These are phyloP conservation scores for Hirtodrosophila alboralis DNA, from an alignment of 2,888 invertebrate species.

Conservation along the genomic window DNA sequence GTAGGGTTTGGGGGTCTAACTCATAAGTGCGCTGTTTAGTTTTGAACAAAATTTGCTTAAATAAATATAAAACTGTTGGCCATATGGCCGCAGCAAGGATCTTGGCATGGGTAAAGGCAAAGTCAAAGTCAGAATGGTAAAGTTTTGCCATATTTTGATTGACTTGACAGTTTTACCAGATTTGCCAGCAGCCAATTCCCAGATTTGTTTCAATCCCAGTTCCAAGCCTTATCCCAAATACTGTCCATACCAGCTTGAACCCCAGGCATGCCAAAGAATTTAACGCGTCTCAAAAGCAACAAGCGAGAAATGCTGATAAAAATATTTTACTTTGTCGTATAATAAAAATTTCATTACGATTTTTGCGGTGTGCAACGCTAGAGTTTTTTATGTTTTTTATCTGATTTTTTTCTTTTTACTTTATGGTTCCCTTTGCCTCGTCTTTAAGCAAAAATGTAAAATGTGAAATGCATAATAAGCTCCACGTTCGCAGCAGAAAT, in stretches of 20 bases:
- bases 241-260: slow-evolving; percentile 6
- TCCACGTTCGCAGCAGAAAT: slow-evolving; percentile 37
- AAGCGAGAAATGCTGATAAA: slow-evolving; percentile 78
- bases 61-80: slow-evolving; percentile 61
- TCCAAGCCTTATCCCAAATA: background rate
- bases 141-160: slow-evolving; percentile 71
- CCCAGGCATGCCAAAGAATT: slow-evolving; percentile 52
- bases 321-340: slow-evolving; percentile 78
- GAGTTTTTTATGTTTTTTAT: slow-evolving; percentile 6
- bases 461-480: slow-evolving; percentile 80
- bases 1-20: background rate
- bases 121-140: slow-evolving; percentile 47
- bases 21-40: slow-evolving; percentile 60
- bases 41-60: slow-evolving; percentile 67
- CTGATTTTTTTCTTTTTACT: slow-evolving; percentile 12
- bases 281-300: slow-evolving; percentile 67
- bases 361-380: slow-evolving; percentile 67
- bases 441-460: slow-evolving; percentile 68
- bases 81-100: slow-evolving; percentile 33
- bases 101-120: slow-evolving; percentile 7
- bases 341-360: slow-evolving; percentile 80
- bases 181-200: slow-evolving; percentile 18
- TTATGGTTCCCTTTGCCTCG: slow-evolving; percentile 13
- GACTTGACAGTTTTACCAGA: slow-evolving; percentile 63
- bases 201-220: slow-evolving; percentile 5